Base-by-base conservation (phyloP, 2,888 invertebrate genomes). In the Xestobium rufovillosum region DNA sequence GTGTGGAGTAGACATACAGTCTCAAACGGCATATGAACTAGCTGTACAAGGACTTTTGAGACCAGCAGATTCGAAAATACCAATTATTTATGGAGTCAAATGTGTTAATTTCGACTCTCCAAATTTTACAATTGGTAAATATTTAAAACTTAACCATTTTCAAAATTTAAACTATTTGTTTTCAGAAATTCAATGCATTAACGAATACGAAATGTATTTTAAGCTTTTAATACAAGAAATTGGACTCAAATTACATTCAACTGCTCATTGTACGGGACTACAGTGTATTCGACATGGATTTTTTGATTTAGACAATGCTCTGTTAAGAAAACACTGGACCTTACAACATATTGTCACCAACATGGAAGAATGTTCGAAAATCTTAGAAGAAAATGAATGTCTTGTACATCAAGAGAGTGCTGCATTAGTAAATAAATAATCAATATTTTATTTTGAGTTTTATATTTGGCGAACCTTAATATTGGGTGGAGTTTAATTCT, bases 11-110 rank as follows among this genome's bases (percentile, higher is more conserved):
- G 80, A 88, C 58, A 71, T 86, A 42, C 80, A 88, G 52, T 88
- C 88, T 26, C 88, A 96, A 64, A 76, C 82, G 27, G 91, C 91
- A 6, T 97, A 89, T 63, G 89, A 96, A 38, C 56, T 96, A 39
- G 94, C 94, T 4, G 69, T 77, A 1, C 69, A 80, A 60, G 96
- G 97, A 1, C 71, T 82, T 0, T 73, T 95, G 3, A 70, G 92
- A 38, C 92, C 96, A 0, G 67, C 70, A 0, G 65, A 74, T 38
- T 72, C 69, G 23, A 78, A 80, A 39, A 67, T 80, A 14, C 86
- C 92, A 0, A 67, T 95, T 16, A 56, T 96, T 14, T 96, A 95
- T 63, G 80, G 84, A 14, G 76, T 96, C 15, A 87, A 83, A 61
- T 83, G 92, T 63, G 75, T 87, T 2, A 69, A 85, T 43, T 94